These are phyloP conservation scores for Pachyramphus minor DNA, from an alignment of 2,113 vertebrate species.

Conservation along the genomic window DNA sequence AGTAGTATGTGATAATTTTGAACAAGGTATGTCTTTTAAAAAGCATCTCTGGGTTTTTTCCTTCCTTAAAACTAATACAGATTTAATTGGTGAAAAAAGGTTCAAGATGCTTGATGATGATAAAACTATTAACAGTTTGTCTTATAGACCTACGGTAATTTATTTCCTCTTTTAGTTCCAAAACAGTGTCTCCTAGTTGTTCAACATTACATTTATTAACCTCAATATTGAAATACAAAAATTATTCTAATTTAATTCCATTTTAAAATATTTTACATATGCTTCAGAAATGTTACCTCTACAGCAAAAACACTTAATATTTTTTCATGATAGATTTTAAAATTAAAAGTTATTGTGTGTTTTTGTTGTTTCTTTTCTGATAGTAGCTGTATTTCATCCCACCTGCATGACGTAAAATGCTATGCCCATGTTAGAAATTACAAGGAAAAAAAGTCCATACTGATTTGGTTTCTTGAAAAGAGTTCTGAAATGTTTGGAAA, in stretches of 20 bases:
- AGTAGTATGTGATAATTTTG: conserved; percentile 57
- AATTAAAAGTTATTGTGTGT: neutral
- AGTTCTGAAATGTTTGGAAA: neutral
- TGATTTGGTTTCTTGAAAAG: neutral
- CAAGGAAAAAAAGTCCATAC: neutral
- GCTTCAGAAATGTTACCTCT: neutral
- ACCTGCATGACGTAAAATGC: neutral
- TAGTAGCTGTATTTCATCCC: neutral
- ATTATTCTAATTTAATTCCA: neutral
- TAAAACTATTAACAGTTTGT: neutral
- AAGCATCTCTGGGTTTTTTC: neutral
- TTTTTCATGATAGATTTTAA: neutral
- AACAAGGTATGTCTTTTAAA: conserved; percentile 53
- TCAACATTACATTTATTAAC: neutral
- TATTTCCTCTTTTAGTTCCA: neutral
- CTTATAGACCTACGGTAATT: neutral
- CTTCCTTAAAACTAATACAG: neutral
- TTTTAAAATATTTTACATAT: neutral
- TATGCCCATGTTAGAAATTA: neutral
- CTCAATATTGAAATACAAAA: neutral
- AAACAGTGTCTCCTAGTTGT: neutral
- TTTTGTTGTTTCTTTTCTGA: neutral
- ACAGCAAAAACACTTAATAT: neutral
- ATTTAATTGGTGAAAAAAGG: neutral
- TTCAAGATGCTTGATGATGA: neutral